Conservation (phyloP, 1,140 invertebrate genomes). For the Tetragnatha versicolor region DNA sequence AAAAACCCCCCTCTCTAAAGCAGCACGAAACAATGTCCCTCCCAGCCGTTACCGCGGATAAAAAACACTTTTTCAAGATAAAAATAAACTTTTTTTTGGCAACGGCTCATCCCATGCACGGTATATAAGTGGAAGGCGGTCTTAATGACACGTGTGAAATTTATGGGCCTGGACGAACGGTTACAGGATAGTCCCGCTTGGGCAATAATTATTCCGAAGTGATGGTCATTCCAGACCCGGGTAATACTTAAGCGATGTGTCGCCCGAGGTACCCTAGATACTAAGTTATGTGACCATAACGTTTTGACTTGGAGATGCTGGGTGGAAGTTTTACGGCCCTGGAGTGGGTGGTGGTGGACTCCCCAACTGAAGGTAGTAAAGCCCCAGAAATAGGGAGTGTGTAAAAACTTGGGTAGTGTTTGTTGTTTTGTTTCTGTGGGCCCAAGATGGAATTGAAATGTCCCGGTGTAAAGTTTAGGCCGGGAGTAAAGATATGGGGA, state of each 20-base stretch:
- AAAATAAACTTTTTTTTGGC: neutral
- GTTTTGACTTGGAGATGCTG: neutral
- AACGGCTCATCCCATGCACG: neutral
- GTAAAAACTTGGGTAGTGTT: no score
- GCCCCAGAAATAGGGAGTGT: no score
- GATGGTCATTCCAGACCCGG: neutral
- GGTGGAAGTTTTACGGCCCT: neutral
- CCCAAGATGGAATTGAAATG: no score
- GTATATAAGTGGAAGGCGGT: neutral
- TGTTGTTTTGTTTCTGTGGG: no score
- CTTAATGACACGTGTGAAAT: slow-evolving; percentile 1
- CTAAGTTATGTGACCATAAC: slow-evolving; percentile 11
- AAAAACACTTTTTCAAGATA: neutral
- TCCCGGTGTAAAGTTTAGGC: no score
- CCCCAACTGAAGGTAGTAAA: no score
- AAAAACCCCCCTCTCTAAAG: no score
- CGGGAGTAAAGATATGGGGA: no score
- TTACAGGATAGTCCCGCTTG: neutral
- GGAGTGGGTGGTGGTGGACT: no score
- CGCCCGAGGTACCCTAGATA: neutral
- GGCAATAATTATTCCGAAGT: neutral
- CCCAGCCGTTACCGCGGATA: no score
- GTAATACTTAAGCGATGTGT: slow-evolving; percentile 8
- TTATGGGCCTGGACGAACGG: neutral
- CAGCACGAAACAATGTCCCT: no score